These are phyloP conservation scores for Fregata magnificens DNA, from an alignment of 2,113 vertebrate species.

Conservation along the genomic window DNA sequence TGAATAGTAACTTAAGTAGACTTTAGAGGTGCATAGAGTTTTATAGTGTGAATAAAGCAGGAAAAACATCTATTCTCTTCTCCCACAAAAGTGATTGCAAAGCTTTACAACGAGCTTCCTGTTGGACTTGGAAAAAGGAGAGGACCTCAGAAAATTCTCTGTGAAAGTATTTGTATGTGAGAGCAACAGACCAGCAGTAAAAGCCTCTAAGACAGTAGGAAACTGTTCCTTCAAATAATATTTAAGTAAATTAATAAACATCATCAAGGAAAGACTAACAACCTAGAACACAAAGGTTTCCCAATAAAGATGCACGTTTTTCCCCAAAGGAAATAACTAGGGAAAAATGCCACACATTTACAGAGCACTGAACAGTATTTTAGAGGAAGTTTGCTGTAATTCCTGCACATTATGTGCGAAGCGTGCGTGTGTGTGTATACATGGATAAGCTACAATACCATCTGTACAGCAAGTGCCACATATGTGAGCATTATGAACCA, in stretches of 20 bases:
- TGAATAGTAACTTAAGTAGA: slow-evolving; percentile 38
- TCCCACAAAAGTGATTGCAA: slow-evolving; percentile 51
- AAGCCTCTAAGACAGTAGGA: background rate
- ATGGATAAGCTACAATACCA: slow-evolving; percentile 45
- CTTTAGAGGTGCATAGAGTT: background rate
- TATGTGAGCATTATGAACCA: slow-evolving; percentile 31
- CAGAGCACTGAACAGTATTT: background rate
- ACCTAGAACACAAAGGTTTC: background rate
- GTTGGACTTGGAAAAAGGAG: slow-evolving; percentile 49
- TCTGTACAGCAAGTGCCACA: slow-evolving; percentile 50
- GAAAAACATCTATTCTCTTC: slow-evolving; percentile 51
- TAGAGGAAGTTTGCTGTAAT: slow-evolving; percentile 36
- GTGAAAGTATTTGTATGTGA: slow-evolving; percentile 27
- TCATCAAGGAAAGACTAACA: background rate
- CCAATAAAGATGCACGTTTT: background rate
- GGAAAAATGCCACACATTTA: background rate
- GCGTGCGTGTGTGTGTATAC: slow-evolving; percentile 8
- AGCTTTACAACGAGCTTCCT: slow-evolving; percentile 54
- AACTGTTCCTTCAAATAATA: slow-evolving; percentile 28
- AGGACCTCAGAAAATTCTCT: slow-evolving; percentile 47
- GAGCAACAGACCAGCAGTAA: background rate
- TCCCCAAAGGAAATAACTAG: background rate
- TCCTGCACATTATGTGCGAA: slow-evolving; percentile 15
- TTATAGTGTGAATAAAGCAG: slow-evolving; percentile 39
- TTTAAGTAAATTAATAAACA: background rate